Evolutionary conservation across 2,113 vertebrate species (phyloP).

Genomic region (Lathamus discolor): DNA sequence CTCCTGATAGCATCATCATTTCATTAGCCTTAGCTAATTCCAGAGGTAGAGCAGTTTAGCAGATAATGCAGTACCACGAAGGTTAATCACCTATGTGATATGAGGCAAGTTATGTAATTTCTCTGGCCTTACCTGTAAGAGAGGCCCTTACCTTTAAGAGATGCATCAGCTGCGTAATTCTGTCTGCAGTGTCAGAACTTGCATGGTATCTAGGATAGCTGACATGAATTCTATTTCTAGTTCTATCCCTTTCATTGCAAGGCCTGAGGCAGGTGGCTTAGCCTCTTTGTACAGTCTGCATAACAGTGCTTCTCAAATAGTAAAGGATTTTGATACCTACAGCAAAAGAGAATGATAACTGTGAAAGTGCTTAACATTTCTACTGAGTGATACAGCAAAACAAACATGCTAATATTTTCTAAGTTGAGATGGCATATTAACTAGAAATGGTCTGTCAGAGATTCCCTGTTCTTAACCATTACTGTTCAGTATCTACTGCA

Average conservation of each 20-base stretch:
- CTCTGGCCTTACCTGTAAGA: neutral
- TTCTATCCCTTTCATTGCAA: neutral
- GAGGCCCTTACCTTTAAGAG: neutral
- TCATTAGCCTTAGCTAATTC: neutral
- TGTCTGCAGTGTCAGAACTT: neutral
- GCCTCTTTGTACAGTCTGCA: neutral
- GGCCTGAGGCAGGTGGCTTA: neutral
- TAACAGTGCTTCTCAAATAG: neutral
- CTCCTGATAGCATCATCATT: neutral
- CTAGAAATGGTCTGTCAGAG: neutral
- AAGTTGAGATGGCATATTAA: neutral
- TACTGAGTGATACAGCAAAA: neutral
- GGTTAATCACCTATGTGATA: neutral
- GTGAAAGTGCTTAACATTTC: neutral
- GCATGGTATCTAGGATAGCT: neutral
- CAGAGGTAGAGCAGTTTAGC: neutral
- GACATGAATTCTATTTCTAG: neutral
- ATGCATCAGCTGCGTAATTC: neutral
- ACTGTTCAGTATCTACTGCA: neutral
- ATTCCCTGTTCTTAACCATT: neutral
- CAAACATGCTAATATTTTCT: neutral
- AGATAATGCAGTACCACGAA: neutral
- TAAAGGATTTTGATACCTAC: neutral
- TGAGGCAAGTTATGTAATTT: neutral
- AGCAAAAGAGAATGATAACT: neutral